Conservation (phyloP, 2,888 invertebrate genomes). For the Taphrorychus bicolor region DNA sequence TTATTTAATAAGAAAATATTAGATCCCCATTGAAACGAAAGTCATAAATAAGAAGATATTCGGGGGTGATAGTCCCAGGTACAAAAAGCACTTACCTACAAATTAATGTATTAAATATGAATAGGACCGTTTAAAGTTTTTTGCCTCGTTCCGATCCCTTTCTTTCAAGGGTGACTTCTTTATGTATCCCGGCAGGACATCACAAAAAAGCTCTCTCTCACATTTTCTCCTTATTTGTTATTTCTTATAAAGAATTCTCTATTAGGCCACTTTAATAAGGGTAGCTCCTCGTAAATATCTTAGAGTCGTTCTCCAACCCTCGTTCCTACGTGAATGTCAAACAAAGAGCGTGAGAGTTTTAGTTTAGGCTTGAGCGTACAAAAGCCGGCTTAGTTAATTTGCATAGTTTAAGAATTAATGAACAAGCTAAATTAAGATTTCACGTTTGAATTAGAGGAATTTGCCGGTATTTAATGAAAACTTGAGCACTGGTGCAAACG, state of each 20-base stretch:
- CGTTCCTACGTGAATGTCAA: neutral
- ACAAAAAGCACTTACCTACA: no score
- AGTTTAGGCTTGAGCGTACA: neutral
- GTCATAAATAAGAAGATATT: no score
- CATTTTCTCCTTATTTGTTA: constrained; percentile 8
- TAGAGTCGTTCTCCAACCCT: constrained; percentile 9
- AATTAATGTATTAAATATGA: neutral
- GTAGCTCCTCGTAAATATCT: constrained; percentile 11
- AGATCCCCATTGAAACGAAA: neutral
- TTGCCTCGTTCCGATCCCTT: neutral
- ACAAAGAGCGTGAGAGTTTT: constrained; percentile 7
- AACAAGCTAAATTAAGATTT: no score
- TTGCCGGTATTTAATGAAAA: no score
- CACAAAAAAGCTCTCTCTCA: neutral
- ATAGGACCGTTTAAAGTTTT: neutral
- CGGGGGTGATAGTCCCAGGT: no score
- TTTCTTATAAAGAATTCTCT: constrained; percentile 7
- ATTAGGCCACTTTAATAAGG: constrained; percentile 17
- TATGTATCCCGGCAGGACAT: neutral
- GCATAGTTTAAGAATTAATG: no score
- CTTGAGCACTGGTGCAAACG: no score
- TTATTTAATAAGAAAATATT: neutral
- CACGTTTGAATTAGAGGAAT: no score
- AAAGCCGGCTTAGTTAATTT: no score
- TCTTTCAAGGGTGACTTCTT: neutral